Percentiles rank a stretch among this genome's conserved stretches.
Conservation (phyloP, 2,888 invertebrate species). For the Lucinisca nassula region DNA sequence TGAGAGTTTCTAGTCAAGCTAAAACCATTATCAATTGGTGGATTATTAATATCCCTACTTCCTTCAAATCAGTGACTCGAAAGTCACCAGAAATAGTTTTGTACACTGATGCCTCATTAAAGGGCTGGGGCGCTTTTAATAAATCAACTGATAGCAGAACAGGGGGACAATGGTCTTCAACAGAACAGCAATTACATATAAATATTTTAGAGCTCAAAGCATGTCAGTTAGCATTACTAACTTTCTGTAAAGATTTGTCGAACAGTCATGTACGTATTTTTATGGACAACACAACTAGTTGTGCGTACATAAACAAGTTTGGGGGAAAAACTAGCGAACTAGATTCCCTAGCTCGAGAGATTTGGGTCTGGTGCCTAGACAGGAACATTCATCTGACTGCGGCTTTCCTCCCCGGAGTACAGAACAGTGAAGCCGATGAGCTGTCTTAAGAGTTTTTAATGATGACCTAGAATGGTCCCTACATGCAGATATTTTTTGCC, state of each 20-base stretch:
- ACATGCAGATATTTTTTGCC: conserved; percentile 11
- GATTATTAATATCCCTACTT: not conserved
- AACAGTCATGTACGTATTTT: conserved; percentile 25
- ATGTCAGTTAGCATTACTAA: conserved; percentile 1
- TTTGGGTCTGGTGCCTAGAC: conserved; percentile 46
- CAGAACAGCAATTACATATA: conserved; percentile 38
- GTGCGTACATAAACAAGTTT: conserved; percentile 50
- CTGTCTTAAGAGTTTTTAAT: conserved; percentile 48
- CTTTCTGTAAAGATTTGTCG: conserved; percentile 12
- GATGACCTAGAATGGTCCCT: conserved; percentile 62
- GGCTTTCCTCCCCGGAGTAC: conserved; percentile 45
- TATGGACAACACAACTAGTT: conserved; percentile 48
- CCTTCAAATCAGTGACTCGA: not conserved
- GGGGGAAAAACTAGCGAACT: conserved; percentile 46
- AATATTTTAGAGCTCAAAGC: conserved; percentile 52
- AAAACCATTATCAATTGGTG: not conserved
- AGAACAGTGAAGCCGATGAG: conserved; percentile 45
- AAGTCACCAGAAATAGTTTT: not conserved
- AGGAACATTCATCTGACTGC: conserved; percentile 36
- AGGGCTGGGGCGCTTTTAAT: not conserved
- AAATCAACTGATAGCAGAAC: not conserved
- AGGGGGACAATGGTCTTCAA: conserved; percentile 34
- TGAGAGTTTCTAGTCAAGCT: not conserved
- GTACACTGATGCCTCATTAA: not conserved
- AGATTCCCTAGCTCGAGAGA: conserved; percentile 28